Conservation (phyloP, 2,888 invertebrate species). For the Tiliacea citrago region DNA sequence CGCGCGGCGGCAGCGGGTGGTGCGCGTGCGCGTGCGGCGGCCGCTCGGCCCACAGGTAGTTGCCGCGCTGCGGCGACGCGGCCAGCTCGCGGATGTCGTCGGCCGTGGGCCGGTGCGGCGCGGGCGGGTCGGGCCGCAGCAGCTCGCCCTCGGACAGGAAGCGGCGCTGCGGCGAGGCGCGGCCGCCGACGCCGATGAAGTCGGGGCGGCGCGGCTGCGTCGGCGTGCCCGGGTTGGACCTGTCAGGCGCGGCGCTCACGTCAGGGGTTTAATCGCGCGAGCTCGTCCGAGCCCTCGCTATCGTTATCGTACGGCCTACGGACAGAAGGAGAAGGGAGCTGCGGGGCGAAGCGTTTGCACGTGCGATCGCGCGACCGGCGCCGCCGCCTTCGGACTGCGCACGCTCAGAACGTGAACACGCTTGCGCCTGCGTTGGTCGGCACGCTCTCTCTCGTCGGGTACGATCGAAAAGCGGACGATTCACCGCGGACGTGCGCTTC, state of each 20-base stretch:
- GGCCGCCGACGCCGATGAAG: conserved; percentile 94
- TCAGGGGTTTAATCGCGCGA: conserved; percentile 90
- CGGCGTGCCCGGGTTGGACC: conserved; percentile 98
- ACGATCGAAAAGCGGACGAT: conserved; percentile 30
- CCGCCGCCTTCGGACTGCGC: conserved; percentile 71
- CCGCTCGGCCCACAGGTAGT: conserved; percentile 89
- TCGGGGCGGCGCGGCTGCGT: conserved; percentile 97
- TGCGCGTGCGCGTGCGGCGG: conserved; percentile 71
- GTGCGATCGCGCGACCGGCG: conserved; percentile 80
- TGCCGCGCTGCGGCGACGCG: conserved; percentile 95
- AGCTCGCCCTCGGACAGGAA: conserved; percentile 96
- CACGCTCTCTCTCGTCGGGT: conserved; percentile 10
- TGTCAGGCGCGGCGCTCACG: conserved; percentile 90
- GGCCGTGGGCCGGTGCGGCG: conserved; percentile 91
- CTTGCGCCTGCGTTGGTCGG: conserved; percentile 26
- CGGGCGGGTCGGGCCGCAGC: conserved; percentile 93
- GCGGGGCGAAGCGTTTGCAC: conserved; percentile 89
- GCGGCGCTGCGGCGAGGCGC: conserved; percentile 93
- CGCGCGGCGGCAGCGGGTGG: conserved; percentile 77
- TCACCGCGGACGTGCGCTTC: conserved; percentile 47
- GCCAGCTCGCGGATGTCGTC: conserved; percentile 97
- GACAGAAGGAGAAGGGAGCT: conserved; percentile 90
- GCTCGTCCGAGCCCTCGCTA: conserved; percentile 90
- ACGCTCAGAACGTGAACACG: conserved; percentile 75
- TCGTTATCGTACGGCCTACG: conserved; percentile 90